A percentile compares a stretch with the other conserved stretches of the same genome.
phyloP scores from a whole-genome alignment of 2,797 vertebrate species.

The Pampus argenteus region DNA sequence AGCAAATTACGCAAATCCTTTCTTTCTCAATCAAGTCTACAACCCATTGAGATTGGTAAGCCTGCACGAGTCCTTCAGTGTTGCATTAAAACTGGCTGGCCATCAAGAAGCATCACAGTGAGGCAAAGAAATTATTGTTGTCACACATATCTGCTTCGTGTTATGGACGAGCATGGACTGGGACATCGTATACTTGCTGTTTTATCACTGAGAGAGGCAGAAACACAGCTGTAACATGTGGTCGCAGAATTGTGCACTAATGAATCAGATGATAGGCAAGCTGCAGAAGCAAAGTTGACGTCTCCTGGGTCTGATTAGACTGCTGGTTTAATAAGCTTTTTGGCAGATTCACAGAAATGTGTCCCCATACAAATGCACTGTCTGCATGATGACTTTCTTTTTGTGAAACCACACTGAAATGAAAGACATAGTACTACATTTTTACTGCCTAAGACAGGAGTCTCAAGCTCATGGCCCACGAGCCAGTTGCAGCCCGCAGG shows the following conservation, averaged over 20 bases:
- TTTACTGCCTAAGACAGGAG: neutral
- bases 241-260: slow-evolving; percentile 49
- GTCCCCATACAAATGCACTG: slow-evolving; percentile 5
- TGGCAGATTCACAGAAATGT: slow-evolving; percentile 30
- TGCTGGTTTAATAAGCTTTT: slow-evolving; percentile 57
- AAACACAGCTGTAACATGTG: slow-evolving; percentile 57
- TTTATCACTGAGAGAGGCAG: slow-evolving; percentile 19
- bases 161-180: neutral
- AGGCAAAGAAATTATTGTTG: slow-evolving; percentile 9
- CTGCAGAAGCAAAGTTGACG: slow-evolving; percentile 59
- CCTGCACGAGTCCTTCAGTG: slow-evolving; percentile 21
- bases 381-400: slow-evolving; percentile 11
- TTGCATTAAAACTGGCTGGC: slow-evolving; percentile 15
- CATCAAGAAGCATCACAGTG: slow-evolving; percentile 10
- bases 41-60: slow-evolving; percentile 35
- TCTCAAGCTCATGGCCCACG: no score
- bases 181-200: slow-evolving; percentile 10
- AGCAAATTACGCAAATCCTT: slow-evolving; percentile 62
- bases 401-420: neutral
- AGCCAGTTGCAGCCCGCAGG: no score
- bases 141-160: slow-evolving; percentile 15
- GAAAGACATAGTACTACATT: neutral
- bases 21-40: slow-evolving; percentile 48
- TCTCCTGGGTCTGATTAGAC: slow-evolving; percentile 63
- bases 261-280: slow-evolving; percentile 63